These are phyloP conservation scores for Psococerastis gibbosa DNA, from an alignment of 2,888 invertebrate species.

Conservation along the genomic window DNA sequence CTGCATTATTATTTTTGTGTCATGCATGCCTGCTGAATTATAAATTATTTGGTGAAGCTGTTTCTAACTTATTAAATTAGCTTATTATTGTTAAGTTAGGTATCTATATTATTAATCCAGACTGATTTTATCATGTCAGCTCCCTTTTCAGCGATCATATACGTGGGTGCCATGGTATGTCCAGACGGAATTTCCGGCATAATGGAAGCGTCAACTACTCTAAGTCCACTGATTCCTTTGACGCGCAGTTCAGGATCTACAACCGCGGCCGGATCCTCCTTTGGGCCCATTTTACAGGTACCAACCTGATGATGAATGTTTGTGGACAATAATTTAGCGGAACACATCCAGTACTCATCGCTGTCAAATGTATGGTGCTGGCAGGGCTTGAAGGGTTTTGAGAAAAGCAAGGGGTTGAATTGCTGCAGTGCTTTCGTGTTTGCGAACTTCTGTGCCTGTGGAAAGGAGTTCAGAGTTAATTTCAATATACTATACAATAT, in stretches of 20 bases:
- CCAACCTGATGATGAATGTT: constrained; percentile 45
- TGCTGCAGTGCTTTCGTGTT: constrained; percentile 32
- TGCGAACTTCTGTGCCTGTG: constrained; percentile 35
- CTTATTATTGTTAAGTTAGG: too few relatives aligned
- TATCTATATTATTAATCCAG: too few relatives aligned
- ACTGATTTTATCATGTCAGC: too few relatives aligned
- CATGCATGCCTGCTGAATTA: too few relatives aligned
- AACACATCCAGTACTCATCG: constrained; percentile 56
- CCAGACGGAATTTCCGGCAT: constrained; percentile 37
- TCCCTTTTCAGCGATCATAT: constrained; percentile 41
- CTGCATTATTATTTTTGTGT: too few relatives aligned
- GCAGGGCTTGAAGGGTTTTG: constrained; percentile 47
- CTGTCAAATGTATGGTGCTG: constrained; percentile 37
- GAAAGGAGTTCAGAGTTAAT: too few relatives aligned
- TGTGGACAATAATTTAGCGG: constrained; percentile 45
- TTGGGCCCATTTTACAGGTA: constrained; percentile 20
- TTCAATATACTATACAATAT: too few relatives aligned
- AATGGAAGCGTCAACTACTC: constrained; percentile 38
- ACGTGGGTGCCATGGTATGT: constrained; percentile 34
- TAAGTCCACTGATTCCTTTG: constrained; percentile 29
- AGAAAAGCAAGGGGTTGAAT: constrained; percentile 32
- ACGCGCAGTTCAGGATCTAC: constrained; percentile 24
- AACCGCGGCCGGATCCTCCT: constrained; percentile 18
- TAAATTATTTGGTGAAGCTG: too few relatives aligned
- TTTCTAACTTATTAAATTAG: too few relatives aligned